Base-by-base conservation (phyloP, 2,797 vertebrate genomes). In the Silurus aristotelis region DNA sequence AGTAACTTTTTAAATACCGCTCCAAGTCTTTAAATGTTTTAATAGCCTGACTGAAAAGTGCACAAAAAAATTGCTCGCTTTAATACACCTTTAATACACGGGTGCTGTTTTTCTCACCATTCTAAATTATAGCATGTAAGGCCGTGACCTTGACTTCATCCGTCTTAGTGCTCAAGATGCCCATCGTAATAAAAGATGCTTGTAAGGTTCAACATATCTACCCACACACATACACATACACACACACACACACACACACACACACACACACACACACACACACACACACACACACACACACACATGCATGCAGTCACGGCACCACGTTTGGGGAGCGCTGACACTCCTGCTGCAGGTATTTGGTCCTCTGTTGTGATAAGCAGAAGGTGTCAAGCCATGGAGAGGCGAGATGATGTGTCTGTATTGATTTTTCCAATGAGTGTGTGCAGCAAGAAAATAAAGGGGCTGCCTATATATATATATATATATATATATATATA, bases 391-490 rank as follows among this genome's bases (percentile, higher is more conserved):
- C 60, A 46, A 73, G 68, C 60, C 60, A 64, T 64, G 70, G 68
- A 75, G 84, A 80, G 68, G 78, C 25, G 60, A 64, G 78, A 71
- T 19, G 84, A 80, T 85, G 78, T 75, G 78, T 3, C 60, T 64
- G 60, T 56, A 85, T 85, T 66, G 84, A 85, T 85, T 85, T 85
- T 85, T 75, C 60, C 46, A 73, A 38, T 81, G 84, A 72, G 43
- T 75, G 79, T 66, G 79, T 81, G 78, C 68, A 19, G 71, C 79
- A 55, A 70, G 55, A 56, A 82, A 83, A 84, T 81, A 83, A 83
- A 56, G 70, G 71, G 71, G 63, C 52, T 85, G 82, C 80, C 66
- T 20, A 79, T 72, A 71, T 14, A 46, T 60, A 7, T 61, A 13
- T 82, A 38, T 85, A 38, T 72, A 38, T 83, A 25, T 84, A 31